Base-by-base conservation (phyloP, 2,797 vertebrate species). In the Cygnus olor region DNA sequence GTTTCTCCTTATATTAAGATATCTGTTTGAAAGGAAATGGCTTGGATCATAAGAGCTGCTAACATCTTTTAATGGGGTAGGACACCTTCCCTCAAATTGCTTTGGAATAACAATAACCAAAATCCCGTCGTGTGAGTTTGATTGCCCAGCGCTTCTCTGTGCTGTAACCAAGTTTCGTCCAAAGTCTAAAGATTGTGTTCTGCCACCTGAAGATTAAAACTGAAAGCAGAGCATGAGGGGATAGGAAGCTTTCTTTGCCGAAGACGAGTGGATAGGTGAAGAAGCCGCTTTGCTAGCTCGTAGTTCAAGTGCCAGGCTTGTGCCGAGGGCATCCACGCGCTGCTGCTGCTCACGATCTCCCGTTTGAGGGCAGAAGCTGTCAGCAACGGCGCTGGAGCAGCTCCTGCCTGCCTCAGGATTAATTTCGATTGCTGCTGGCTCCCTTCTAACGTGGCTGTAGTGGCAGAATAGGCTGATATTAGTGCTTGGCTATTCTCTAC, bases 401-500 rank as follows among this genome's bases (percentile, higher is more conserved):
- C 32, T 69, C 51, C 73, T 44, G 11, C 60, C 56, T 45, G 47
- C 47, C 60, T 80, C 24, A 2, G 0, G 36, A 51, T 30, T 57
- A 8, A 30, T n/a, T 27, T 17, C 8, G 17, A 6, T 72, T 49
- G 9, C 53, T 47, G 66, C 36, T 53, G 7, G 11, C 53, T 80
- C 60, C 47, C 14, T 53, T 53, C 21, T 36, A 30, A 51, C 36
- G 12, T 8, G 64, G 51, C 45, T 15, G 28, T 57, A 14, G 36
- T 56, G 77, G 40, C 36, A 60, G 80, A 24, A 9, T 8, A 36
- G 57, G n/a, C 30, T 66, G 11, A 34, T 7, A 10, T 22, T 7
- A 14, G 3, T 4, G 20, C 53, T 72, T 40, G 38, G 21, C 5
- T 40, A 1, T 42, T 44, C 24, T 4, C 0, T 8, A 3, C 25